These are phyloP conservation scores for Lymantria monacha DNA, from an alignment of 2,888 invertebrate genomes.

Conservation along the genomic window DNA sequence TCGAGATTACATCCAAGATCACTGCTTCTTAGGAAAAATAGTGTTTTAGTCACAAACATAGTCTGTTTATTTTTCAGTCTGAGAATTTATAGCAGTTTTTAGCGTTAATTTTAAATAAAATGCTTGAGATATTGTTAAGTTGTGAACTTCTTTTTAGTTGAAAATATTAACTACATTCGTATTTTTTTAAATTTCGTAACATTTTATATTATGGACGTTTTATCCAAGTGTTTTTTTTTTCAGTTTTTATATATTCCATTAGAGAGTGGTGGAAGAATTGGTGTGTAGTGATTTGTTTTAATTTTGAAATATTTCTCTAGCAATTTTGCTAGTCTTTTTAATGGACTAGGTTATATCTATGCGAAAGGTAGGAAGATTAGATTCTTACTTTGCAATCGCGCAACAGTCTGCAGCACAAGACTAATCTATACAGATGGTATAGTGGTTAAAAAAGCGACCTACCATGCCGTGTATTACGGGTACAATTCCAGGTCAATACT, in stretches of 20 bases:
- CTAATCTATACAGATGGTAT: not conserved
- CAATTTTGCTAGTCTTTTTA: too few relatives aligned
- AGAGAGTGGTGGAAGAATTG: too few relatives aligned
- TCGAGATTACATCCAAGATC: slow-evolving; percentile 33
- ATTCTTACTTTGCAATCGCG: too few relatives aligned
- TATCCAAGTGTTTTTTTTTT: too few relatives aligned
- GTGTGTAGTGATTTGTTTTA: too few relatives aligned
- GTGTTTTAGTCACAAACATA: slow-evolving; percentile 26
- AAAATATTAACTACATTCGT: not conserved
- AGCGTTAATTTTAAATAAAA: not conserved
- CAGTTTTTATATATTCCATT: too few relatives aligned
- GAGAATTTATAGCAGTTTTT: not conserved
- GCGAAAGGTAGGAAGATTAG: too few relatives aligned
- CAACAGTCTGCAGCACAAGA: not conserved
- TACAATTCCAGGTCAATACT: too few relatives aligned
- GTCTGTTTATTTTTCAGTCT: slow-evolving; percentile 21
- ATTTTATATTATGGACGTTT: too few relatives aligned
- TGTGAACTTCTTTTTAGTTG: not conserved
- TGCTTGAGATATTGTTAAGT: not conserved
- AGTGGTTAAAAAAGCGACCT: not conserved
- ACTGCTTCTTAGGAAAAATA: slow-evolving; percentile 25
- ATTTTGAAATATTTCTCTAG: too few relatives aligned
- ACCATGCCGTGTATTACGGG: not conserved
- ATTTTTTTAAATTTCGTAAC: too few relatives aligned
- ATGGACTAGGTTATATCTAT: too few relatives aligned